These are phyloP conservation scores for Chiridota heheva DNA, from an alignment of 35 echinoderm and acorn worm genomes.

Conservation along the genomic window DNA sequence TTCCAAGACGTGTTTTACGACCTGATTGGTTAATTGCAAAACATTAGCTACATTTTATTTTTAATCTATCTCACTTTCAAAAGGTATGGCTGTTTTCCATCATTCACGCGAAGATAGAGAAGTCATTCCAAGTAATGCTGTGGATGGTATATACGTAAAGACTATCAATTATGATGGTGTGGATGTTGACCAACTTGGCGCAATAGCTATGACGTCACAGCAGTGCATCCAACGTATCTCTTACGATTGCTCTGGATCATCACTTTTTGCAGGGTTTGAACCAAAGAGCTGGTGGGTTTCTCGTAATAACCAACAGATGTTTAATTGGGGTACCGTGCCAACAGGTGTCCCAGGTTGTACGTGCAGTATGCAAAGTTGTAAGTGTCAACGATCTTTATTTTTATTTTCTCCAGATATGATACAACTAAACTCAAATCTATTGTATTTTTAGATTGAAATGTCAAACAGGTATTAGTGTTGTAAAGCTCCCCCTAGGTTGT, in stretches of 20 bases:
- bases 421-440: neutral
- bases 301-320: neutral
- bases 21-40: no score
- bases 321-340: slow-evolving; percentile 35
- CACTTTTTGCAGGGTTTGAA: neutral
- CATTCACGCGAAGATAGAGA: no score
- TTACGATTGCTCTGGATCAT: slow-evolving; percentile 35
- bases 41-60: no score
- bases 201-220: neutral
- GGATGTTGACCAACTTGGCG: neutral
- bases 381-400: neutral
- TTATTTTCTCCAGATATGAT: neutral
- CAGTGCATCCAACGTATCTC: neutral
- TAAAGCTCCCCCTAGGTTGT: no score
- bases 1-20: no score
- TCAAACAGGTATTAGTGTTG: no score
- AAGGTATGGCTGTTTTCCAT: no score
- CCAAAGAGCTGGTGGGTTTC: slow-evolving; percentile 1
- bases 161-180: neutral
- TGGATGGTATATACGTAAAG: no score
- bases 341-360: slow-evolving; percentile 16
- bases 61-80: no score
- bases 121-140: no score
- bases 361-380: slow-evolving; percentile 25
- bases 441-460: no score